phyloP scores from a whole-genome alignment of 1,140 invertebrate species.

The Lerema accius region DNA sequence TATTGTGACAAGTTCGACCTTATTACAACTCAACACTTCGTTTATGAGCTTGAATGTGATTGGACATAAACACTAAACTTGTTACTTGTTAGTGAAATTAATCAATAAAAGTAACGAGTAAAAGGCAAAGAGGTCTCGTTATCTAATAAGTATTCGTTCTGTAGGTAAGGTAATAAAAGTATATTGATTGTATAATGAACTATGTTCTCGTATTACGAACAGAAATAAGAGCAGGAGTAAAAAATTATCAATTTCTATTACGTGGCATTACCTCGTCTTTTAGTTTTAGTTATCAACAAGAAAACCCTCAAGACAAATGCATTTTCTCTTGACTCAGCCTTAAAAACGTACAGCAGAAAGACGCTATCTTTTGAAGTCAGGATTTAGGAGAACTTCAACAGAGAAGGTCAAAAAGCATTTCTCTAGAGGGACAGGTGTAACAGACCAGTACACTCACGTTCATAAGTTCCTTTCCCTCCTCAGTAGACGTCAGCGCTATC shows the following conservation, averaged over 20 bases:
- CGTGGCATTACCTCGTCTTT: too few species aligned
- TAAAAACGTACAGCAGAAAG: too few species aligned
- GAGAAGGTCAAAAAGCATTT: too few species aligned
- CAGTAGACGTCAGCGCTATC: constrained; percentile 90
- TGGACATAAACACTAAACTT: constrained; percentile 31
- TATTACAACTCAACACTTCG: constrained; percentile 42
- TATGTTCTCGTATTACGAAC: neutral
- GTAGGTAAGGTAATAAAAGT: neutral
- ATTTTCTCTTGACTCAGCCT: too few species aligned
- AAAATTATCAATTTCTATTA: neutral
- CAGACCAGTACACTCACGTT: constrained; percentile 53
- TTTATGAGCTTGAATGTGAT: constrained; percentile 37
- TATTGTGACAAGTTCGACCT: constrained; percentile 62
- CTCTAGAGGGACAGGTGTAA: neutral
- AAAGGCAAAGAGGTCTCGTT: neutral
- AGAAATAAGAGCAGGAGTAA: neutral
- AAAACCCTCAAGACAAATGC: too few species aligned
- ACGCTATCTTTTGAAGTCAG: too few species aligned
- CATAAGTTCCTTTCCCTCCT: constrained; percentile 89
- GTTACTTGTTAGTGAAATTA: neutral
- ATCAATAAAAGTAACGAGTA: neutral
- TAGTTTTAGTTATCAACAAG: too few species aligned
- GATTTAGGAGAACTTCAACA: too few species aligned
- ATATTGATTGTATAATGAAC: too few species aligned
- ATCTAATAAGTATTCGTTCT: neutral